These are phyloP conservation scores for Dicranocentrus wangi DNA, from an alignment of 2,888 invertebrate genomes.

Conservation along the genomic window DNA sequence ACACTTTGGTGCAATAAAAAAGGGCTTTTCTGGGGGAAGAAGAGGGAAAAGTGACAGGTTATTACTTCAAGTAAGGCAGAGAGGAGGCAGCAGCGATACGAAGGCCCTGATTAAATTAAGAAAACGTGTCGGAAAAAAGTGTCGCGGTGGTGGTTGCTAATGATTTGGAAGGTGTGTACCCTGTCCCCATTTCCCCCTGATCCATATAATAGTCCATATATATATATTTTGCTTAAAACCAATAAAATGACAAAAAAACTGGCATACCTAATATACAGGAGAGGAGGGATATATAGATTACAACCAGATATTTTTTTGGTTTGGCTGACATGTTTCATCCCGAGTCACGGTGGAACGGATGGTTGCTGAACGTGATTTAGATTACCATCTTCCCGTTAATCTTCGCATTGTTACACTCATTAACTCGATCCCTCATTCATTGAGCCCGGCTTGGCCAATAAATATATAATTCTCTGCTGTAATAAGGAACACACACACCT, in stretches of 20 bases:
- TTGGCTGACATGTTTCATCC: too few relatives aligned
- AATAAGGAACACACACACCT: too few relatives aligned
- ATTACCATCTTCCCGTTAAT: constrained; percentile 19
- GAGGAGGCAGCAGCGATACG: not conserved
- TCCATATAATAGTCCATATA: too few relatives aligned
- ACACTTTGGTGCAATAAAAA: too few relatives aligned
- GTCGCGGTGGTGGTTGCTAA: constrained; percentile 17
- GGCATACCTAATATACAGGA: not conserved
- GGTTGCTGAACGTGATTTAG: constrained; percentile 22
- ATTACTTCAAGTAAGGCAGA: constrained; percentile 8
- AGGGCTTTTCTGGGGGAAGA: too few relatives aligned
- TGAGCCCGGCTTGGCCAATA: constrained; percentile 30
- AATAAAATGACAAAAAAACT: too few relatives aligned
- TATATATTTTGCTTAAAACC: not conserved
- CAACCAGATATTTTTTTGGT: too few relatives aligned
- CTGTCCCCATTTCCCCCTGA: constrained; percentile 27
- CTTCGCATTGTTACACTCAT: constrained; percentile 47
- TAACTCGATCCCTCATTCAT: constrained; percentile 24
- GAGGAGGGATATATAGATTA: too few relatives aligned
- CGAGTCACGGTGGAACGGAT: not conserved
- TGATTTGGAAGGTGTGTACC: constrained; percentile 38
- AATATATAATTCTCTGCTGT: constrained; percentile 43
- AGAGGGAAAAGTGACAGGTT: constrained; percentile 29
- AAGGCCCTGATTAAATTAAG: constrained; percentile 19
- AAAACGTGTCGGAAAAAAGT: not conserved